Evolutionary conservation across 2,113 vertebrate genomes (phyloP).

Genomic region (Vulpes lagopus): DNA sequence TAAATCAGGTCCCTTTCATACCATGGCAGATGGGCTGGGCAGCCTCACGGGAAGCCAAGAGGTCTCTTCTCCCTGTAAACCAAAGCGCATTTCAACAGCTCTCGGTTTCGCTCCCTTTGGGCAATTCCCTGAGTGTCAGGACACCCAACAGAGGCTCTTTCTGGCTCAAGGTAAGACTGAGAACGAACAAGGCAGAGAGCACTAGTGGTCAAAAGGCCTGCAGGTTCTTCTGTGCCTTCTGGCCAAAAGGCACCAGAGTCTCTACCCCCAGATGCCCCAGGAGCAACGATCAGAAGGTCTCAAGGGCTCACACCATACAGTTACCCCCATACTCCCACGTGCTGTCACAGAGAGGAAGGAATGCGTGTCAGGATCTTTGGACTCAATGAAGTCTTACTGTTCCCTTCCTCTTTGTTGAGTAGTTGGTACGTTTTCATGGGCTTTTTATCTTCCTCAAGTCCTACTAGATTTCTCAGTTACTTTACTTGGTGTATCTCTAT

Average conservation of each 20-base stretch:
- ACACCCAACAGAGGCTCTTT: neutral
- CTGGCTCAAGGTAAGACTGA: constrained; percentile 22
- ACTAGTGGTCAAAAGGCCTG: neutral
- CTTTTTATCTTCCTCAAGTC: neutral
- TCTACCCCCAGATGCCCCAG: neutral
- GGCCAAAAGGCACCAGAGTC: neutral
- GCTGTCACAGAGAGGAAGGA: neutral
- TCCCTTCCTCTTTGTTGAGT: neutral
- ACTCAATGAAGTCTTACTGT: neutral
- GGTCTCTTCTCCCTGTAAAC: neutral
- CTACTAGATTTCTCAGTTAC: neutral
- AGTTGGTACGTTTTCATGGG: neutral
- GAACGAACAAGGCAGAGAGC: neutral
- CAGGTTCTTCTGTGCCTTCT: neutral
- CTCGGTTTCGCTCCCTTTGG: neutral
- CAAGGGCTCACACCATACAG: neutral
- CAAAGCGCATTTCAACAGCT: neutral
- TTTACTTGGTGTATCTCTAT: neutral
- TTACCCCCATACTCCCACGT: neutral
- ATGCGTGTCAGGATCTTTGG: neutral
- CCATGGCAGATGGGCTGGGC: neutral
- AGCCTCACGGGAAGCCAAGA: neutral
- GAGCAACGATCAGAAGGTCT: neutral
- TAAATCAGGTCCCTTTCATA: constrained; percentile 20
- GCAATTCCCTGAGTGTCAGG: neutral